Evolutionary conservation across 2,797 vertebrate species (phyloP).

Genomic region (Bradypus variegatus): DNA sequence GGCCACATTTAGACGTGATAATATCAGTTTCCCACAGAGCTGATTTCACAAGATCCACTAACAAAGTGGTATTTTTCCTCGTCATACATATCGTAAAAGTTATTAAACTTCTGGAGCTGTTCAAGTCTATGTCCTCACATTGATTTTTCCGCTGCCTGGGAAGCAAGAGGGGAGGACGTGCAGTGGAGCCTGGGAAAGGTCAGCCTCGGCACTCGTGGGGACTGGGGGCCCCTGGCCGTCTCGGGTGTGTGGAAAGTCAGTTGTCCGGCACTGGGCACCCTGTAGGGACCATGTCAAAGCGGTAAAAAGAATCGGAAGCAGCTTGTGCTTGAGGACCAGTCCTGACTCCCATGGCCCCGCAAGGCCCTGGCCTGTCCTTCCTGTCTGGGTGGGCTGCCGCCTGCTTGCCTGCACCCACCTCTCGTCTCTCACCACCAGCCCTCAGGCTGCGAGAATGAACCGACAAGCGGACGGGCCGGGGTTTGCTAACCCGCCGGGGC

Average conservation of each 20-base stretch:
- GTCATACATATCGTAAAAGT: neutral
- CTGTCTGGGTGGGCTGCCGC: no score
- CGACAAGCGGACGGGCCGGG: no score
- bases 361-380: no score
- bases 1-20: accelerated
- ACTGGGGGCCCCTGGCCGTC: accelerated
- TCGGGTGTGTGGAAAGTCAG: no score
- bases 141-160: neutral
- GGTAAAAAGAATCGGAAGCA: no score
- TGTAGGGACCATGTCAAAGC: no score
- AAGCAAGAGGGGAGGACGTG: neutral
- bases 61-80: neutral
- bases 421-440: no score
- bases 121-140: neutral
- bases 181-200: neutral
- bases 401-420: no score
- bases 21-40: neutral
- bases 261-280: neutral
- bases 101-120: neutral
- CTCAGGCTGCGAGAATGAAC: no score
- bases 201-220: accelerated
- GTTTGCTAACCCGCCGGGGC: no score
- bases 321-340: no score
- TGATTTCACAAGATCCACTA: neutral
- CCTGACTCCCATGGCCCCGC: no score